phyloP scores from a whole-genome alignment of 2,888 invertebrate species.

The Junonia oenone region DNA sequence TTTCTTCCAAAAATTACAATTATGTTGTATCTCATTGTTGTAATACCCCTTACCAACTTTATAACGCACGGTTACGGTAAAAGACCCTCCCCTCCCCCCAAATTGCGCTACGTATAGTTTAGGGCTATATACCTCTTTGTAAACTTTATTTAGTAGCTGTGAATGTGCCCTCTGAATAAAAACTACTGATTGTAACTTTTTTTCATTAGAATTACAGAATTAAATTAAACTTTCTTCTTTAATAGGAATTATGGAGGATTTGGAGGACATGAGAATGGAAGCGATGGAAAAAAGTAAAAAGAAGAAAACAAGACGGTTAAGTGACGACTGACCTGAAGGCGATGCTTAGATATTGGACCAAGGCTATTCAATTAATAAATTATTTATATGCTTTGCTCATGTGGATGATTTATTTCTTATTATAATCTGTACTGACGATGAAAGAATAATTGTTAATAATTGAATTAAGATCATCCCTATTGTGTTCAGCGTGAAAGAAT shows the following conservation, averaged over 20 bases:
- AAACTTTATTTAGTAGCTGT: no score
- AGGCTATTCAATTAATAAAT: slow-evolving; percentile 4
- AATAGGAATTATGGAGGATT: slow-evolving; percentile 93
- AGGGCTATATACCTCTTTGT: no score
- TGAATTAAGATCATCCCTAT: not conserved
- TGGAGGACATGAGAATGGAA: slow-evolving; percentile 93
- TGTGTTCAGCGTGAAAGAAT: slow-evolving; percentile 2
- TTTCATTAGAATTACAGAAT: no score
- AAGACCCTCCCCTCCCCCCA: no score
- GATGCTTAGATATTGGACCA: slow-evolving; percentile 21
- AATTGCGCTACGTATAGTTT: no score
- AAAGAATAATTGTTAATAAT: not conserved
- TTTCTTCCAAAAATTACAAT: no score
- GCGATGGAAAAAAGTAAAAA: slow-evolving; percentile 87
- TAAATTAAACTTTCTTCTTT: no score
- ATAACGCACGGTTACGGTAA: no score
- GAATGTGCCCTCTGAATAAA: no score
- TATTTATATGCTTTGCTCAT: slow-evolving; percentile 10
- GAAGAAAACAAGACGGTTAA: slow-evolving; percentile 76
- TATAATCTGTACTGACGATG: not conserved
- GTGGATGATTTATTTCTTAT: slow-evolving; percentile 1
- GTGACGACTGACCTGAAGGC: slow-evolving; percentile 48
- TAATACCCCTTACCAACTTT: no score
- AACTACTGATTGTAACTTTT: no score
- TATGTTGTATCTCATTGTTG: no score